These are phyloP conservation scores for Anableps anableps DNA, from an alignment of 2,797 vertebrate species.

Conservation along the genomic window DNA sequence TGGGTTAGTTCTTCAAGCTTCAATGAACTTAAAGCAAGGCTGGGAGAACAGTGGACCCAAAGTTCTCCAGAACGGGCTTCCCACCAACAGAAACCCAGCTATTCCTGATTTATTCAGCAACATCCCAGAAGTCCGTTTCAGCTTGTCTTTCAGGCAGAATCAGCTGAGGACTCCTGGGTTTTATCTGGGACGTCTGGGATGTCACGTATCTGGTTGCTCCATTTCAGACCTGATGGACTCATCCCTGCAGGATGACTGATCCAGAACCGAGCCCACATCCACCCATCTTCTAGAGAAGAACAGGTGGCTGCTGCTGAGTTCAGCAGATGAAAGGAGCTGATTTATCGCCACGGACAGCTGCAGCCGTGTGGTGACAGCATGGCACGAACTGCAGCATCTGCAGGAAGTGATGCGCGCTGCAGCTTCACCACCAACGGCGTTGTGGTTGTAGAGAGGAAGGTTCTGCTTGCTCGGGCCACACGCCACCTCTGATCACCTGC, in stretches of 20 bases:
- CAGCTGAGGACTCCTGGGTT: slow-evolving; percentile 38
- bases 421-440: not conserved
- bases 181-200: too few relatives aligned
- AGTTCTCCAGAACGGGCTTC: not conserved
- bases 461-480: not conserved
- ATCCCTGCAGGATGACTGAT: too few relatives aligned
- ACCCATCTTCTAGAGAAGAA: too few relatives aligned
- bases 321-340: not conserved
- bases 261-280: too few relatives aligned
- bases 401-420: not conserved
- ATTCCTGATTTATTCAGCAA: not conserved
- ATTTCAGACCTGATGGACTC: too few relatives aligned
- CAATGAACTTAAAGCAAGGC: not conserved
- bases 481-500: not conserved
- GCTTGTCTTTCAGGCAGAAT: slow-evolving; percentile 46
- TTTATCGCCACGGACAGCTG: not conserved
- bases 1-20: not conserved
- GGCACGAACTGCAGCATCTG: too few relatives aligned
- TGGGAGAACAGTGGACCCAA: not conserved
- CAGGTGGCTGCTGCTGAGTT: too few relatives aligned
- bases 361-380: too few relatives aligned
- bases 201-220: too few relatives aligned
- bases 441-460: not conserved
- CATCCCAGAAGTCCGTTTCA: slow-evolving; percentile 1
- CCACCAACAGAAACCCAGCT: not conserved